These are phyloP conservation scores for Echinops telfairi DNA, from an alignment of 2,113 vertebrate species.

Conservation along the genomic window DNA sequence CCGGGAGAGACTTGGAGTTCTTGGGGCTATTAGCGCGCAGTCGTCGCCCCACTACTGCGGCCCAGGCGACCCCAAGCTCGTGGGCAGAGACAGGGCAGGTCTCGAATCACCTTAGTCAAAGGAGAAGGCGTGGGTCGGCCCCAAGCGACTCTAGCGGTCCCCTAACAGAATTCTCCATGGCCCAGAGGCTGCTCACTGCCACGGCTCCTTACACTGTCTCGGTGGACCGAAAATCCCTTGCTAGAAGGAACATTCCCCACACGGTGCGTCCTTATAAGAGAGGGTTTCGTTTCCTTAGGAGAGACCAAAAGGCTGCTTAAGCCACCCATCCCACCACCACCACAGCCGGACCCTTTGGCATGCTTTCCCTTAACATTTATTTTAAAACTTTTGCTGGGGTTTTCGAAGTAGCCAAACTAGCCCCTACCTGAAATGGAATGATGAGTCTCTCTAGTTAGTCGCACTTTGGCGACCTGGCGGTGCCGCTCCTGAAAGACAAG, in stretches of 20 bases:
- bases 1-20: background rate
- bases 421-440: background rate
- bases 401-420: background rate
- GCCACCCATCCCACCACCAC: fast-evolving
- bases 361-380: background rate
- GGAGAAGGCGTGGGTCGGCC: background rate
- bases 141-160: background rate
- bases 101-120: background rate
- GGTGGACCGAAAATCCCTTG: background rate
- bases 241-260: background rate
- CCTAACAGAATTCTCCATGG: background rate
- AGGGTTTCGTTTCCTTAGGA: background rate
- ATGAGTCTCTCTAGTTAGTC: background rate
- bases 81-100: background rate
- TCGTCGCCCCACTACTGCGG: background rate
- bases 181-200: background rate
- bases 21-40: background rate
- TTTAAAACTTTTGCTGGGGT: background rate
- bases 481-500: background rate
- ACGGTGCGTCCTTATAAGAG: background rate
- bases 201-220: background rate
- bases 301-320: background rate
- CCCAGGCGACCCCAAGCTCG: background rate
- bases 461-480: background rate
- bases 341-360: background rate